phyloP scores from a whole-genome alignment of 2,797 vertebrate genomes.

The Psittacula derbiana region DNA sequence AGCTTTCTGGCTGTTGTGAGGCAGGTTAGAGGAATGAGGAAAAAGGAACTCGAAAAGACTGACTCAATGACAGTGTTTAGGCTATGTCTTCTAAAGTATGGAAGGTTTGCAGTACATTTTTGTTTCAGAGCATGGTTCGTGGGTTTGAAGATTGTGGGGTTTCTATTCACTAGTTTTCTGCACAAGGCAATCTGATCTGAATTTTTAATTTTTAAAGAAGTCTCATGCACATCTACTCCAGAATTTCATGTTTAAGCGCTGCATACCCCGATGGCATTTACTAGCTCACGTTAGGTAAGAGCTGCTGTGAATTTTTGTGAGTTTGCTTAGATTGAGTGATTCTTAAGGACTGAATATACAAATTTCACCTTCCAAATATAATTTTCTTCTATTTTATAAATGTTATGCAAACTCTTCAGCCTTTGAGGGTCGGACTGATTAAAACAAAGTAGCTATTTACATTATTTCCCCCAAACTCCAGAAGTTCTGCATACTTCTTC shows the following conservation, averaged over 20 bases:
- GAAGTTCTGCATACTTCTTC: neutral
- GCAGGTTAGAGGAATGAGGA: neutral
- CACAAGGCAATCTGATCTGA: neutral
- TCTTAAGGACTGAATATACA: neutral
- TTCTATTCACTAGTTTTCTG: neutral
- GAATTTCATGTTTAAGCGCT: neutral
- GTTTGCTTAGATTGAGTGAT: neutral
- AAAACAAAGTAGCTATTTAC: neutral
- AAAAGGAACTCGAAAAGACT: neutral
- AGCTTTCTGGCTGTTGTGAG: neutral
- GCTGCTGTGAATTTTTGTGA: neutral
- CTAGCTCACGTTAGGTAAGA: neutral
- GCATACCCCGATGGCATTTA: neutral
- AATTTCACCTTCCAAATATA: neutral
- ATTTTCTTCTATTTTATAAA: slow-evolving; percentile 1
- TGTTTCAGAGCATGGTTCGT: neutral
- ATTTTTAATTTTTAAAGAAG: neutral
- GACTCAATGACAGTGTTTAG: neutral
- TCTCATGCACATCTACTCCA: neutral
- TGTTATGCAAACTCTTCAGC: neutral
- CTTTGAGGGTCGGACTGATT: neutral
- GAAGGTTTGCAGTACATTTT: neutral
- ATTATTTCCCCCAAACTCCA: neutral
- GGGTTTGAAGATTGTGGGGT: neutral
- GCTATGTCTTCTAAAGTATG: neutral